phyloP scores from a whole-genome alignment of 2,797 vertebrate genomes.

The Bovichtus diacanthus region DNA sequence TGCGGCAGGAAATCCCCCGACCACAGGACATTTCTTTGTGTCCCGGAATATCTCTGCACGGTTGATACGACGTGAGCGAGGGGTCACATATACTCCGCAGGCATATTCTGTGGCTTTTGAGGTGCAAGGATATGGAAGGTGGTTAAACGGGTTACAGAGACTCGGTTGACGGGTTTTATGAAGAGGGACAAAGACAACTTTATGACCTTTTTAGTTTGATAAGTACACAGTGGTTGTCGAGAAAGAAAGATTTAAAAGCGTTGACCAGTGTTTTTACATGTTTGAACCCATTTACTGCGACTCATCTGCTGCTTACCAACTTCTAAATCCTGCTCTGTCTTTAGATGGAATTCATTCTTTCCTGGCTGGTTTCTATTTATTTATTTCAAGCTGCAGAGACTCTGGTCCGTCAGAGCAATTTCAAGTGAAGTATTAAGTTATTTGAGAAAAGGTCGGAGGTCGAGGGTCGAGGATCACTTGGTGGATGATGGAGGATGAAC shows the following conservation, averaged over 20 bases:
- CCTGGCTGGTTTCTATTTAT: background rate
- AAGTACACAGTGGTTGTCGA: background rate
- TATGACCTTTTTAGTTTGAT: background rate
- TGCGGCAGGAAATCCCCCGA: slow-evolving; percentile 26
- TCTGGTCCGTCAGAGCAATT: background rate
- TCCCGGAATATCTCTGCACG: slow-evolving; percentile 4
- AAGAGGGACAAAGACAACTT: background rate
- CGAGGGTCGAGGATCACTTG: too few species aligned
- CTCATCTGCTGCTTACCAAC: background rate
- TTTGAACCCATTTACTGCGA: background rate
- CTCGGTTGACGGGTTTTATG: background rate
- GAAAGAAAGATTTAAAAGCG: too few species aligned
- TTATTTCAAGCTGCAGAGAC: background rate
- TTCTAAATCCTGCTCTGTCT: background rate
- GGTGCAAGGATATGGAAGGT: background rate
- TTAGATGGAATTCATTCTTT: background rate
- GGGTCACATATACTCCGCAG: background rate
- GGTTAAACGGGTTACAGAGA: background rate
- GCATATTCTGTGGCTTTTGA: background rate
- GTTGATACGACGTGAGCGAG: background rate
- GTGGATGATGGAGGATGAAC: too few species aligned
- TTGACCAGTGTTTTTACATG: too few species aligned
- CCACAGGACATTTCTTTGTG: slow-evolving; percentile 8
- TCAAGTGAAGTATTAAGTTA: background rate
- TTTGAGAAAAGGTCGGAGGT: background rate